A percentile compares a stretch with the other conserved stretches of the same genome.
Conservation (phyloP, 2,797 vertebrate species). For the Catharus ustulatus region DNA sequence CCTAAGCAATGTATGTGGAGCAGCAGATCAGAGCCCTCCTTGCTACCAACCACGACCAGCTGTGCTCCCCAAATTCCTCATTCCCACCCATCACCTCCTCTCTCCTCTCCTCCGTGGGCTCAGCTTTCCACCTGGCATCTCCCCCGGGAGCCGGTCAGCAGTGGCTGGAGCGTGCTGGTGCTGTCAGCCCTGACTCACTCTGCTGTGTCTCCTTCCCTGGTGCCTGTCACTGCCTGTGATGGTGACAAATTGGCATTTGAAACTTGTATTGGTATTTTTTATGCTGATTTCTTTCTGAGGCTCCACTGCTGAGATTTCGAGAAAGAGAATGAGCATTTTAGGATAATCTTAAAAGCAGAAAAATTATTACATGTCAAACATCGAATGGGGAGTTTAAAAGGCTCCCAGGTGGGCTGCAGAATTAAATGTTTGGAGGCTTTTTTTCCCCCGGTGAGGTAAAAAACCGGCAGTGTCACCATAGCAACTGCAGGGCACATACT, state of each 20-base stretch:
- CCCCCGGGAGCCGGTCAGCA: rapidly evolving
- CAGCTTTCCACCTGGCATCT: background rate
- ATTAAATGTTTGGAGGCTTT: constrained; percentile 74
- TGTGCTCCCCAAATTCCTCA: background rate
- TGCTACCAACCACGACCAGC: background rate
- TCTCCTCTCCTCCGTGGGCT: background rate
- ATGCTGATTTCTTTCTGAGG: constrained; percentile 41
- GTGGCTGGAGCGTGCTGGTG: background rate
- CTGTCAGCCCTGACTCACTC: background rate
- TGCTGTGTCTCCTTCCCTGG: background rate
- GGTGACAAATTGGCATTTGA: constrained; percentile 47
- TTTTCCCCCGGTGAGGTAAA: constrained; percentile 49
- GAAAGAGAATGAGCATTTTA: constrained; percentile 65
- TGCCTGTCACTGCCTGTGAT: background rate
- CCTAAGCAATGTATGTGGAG: background rate
- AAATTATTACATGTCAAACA: constrained; percentile 76
- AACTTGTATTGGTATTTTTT: constrained; percentile 36
- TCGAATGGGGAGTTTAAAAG: constrained; percentile 73
- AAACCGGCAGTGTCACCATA: constrained; percentile 65
- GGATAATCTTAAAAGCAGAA: constrained; percentile 75
- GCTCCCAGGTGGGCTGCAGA: constrained; percentile 77
- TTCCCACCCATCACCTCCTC: background rate
- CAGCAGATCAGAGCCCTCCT: background rate
- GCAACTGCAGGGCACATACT: constrained; percentile 69
- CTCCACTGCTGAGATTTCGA: constrained; percentile 44